These are phyloP conservation scores for Diadegma fenestrale DNA, from an alignment of 2,888 invertebrate genomes.

Conservation along the genomic window DNA sequence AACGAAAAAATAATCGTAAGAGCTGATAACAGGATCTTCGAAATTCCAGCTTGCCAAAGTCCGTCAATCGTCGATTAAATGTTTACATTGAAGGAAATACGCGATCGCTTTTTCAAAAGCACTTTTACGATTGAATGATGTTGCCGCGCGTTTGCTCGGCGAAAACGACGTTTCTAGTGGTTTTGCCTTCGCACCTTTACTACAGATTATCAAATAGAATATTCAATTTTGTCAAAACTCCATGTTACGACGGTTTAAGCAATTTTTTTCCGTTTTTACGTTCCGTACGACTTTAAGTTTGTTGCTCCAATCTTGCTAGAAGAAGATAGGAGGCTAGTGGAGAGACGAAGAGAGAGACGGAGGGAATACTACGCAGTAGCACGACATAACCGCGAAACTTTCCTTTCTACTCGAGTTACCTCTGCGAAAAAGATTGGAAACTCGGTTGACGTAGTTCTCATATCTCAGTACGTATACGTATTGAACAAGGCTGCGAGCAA, in stretches of 20 bases:
- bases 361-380: constrained; percentile 25
- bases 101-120: background rate
- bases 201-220: background rate
- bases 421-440: constrained; percentile 22
- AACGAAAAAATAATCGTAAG: background rate
- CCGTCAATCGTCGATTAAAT: background rate
- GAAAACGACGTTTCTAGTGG: background rate
- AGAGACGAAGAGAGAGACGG: background rate
- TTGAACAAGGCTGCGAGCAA: background rate
- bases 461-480: background rate
- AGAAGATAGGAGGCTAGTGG: background rate
- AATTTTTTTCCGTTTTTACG: background rate
- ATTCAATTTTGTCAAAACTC: background rate
- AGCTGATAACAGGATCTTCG: background rate
- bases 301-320: background rate
- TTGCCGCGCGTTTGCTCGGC: background rate
- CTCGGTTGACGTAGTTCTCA: constrained; percentile 10
- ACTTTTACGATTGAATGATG: background rate
- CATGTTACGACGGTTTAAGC: background rate
- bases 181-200: background rate
- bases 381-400: constrained; percentile 34
- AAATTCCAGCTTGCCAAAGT: background rate
- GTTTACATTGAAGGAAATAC: background rate
- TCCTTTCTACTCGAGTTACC: constrained; percentile 24
- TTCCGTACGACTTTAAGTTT: background rate